Conservation (phyloP, 2,113 vertebrate genomes). For the Carassius carassius region DNA sequence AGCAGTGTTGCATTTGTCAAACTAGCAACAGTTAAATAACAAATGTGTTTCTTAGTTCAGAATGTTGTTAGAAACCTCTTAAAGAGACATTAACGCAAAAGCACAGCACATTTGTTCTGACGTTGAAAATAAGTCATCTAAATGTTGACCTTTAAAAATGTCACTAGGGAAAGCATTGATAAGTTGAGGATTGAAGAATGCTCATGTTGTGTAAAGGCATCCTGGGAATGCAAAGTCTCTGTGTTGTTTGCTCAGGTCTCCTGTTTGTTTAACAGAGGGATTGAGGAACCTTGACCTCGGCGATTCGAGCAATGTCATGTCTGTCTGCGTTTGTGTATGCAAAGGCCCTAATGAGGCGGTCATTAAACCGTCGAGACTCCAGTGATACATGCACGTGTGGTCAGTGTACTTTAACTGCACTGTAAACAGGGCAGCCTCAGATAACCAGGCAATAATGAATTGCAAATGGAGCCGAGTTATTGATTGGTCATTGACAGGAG, state of each 20-base stretch:
- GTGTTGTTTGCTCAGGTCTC: constrained; percentile 47
- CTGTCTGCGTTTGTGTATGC: constrained; percentile 49
- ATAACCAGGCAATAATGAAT: constrained; percentile 85
- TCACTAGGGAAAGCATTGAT: constrained; percentile 18
- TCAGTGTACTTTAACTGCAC: constrained; percentile 66
- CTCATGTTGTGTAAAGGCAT: constrained; percentile 14
- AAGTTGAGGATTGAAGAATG: constrained; percentile 40
- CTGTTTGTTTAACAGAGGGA: not conserved
- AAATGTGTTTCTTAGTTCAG: not conserved
- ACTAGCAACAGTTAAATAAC: not conserved
- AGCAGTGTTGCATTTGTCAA: not conserved
- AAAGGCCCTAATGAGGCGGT: constrained; percentile 51
- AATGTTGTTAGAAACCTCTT: constrained; percentile 3
- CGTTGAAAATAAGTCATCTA: constrained; percentile 77
- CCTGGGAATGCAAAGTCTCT: constrained; percentile 33
- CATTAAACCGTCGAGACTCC: constrained; percentile 14
- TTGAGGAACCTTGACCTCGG: constrained; percentile 68
- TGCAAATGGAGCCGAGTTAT: constrained; percentile 81
- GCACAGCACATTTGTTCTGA: constrained; percentile 62
- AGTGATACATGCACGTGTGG: constrained; percentile 26
- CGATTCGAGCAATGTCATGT: constrained; percentile 47
- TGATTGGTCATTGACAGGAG: constrained; percentile 78
- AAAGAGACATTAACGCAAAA: constrained; percentile 69
- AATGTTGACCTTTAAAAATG: constrained; percentile 63
- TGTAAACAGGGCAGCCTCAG: constrained; percentile 76